A percentile compares a stretch with the other conserved stretches of the same genome.
These are phyloP conservation scores for Myopa tessellatipennis DNA, from an alignment of 2,888 invertebrate species.

Conservation along the genomic window DNA sequence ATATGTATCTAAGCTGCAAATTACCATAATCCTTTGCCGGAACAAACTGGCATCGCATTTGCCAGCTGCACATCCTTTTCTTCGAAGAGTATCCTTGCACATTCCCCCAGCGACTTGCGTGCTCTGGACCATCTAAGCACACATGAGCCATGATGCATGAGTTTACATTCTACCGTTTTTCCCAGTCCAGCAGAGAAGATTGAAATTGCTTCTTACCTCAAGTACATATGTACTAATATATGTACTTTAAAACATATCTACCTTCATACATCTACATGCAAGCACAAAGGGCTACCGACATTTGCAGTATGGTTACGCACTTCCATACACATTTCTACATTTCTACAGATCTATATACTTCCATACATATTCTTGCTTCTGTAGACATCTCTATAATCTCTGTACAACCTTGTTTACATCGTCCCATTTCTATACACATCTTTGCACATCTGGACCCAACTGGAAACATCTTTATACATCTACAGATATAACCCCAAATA, in stretches of 20 bases:
- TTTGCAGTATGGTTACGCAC: not conserved
- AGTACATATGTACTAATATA: not conserved
- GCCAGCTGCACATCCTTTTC: constrained; percentile 35
- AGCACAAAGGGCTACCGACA: not conserved
- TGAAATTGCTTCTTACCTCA: constrained; percentile 15
- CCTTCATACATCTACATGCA: too few relatives aligned
- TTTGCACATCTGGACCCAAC: too few relatives aligned
- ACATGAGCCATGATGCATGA: constrained; percentile 32
- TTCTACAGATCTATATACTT: not conserved
- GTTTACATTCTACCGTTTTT: constrained; percentile 6
- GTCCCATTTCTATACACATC: too few relatives aligned
- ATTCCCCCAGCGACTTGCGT: constrained; percentile 27
- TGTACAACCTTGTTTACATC: too few relatives aligned
- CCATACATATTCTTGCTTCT: not conserved
- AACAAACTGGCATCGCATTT: constrained; percentile 46
- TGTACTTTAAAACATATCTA: too few relatives aligned
- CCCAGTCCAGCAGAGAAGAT: constrained; percentile 6
- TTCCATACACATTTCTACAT: not conserved
- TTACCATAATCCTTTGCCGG: constrained; percentile 50
- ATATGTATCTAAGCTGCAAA: constrained; percentile 49
- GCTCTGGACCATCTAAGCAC: constrained; percentile 29
- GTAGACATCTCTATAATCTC: not conserved
- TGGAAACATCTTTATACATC: too few relatives aligned
- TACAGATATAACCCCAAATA: too few relatives aligned
- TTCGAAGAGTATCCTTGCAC: constrained; percentile 20